Evolutionary conservation across 2,113 vertebrate species (phyloP).

Genomic region (Protomyctophum bolini): DNA sequence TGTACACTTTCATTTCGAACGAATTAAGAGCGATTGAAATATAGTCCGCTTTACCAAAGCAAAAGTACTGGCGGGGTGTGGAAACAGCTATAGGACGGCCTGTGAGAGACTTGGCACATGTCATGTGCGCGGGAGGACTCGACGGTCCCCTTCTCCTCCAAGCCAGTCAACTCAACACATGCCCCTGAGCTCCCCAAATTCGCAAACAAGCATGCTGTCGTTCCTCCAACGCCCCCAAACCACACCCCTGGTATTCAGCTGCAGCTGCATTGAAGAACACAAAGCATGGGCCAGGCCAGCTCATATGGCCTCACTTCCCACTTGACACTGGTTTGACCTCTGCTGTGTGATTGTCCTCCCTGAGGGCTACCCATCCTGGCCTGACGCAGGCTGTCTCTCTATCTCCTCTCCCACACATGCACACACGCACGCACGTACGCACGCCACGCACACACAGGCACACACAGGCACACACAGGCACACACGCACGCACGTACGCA

Average conservation of each 20-base stretch:
- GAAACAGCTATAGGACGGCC: conserved; percentile 59
- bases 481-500: no score
- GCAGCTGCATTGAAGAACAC: conserved; percentile 75
- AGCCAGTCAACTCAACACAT: conserved; percentile 60
- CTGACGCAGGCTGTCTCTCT: conserved; percentile 60
- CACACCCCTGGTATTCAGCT: conserved; percentile 65
- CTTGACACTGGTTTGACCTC: conserved; percentile 79
- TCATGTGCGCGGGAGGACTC: conserved; percentile 28
- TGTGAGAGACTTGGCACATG: conserved; percentile 69
- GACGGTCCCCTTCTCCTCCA: conserved; percentile 26
- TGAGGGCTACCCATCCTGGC: conserved; percentile 53
- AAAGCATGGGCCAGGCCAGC: conserved; percentile 63
- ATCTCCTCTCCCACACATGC: conserved; percentile 56
- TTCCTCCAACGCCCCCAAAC: conserved; percentile 17
- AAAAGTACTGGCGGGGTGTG: no score
- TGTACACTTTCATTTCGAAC: not conserved
- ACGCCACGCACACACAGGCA: conserved; percentile 49
- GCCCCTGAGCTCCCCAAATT: conserved; percentile 46
- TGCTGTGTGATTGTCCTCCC: conserved; percentile 66
- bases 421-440: conserved; percentile 42
- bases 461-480: not conserved
- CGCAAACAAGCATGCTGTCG: conserved; percentile 53
- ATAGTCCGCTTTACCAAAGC: no score
- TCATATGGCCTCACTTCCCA: conserved; percentile 81
- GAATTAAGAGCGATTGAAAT: not conserved